These are phyloP conservation scores for Drosophila ochracea DNA, from an alignment of 2,888 invertebrate species.

Conservation along the genomic window DNA sequence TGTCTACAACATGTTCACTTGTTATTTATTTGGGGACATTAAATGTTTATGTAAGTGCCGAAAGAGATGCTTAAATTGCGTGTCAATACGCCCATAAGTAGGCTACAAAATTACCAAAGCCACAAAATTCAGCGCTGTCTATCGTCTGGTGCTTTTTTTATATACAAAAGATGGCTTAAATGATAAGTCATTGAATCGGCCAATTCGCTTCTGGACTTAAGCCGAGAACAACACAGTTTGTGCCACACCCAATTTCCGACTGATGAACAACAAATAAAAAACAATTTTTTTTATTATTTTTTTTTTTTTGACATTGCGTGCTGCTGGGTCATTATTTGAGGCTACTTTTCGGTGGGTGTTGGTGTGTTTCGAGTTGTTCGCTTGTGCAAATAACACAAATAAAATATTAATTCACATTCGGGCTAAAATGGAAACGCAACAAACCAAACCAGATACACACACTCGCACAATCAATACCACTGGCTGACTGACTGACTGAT, in stretches of 20 bases:
- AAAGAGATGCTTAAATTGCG: constrained; percentile 56
- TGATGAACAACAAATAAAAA: constrained; percentile 3
- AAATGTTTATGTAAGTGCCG: constrained; percentile 59
- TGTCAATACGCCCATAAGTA: constrained; percentile 51
- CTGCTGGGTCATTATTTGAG: constrained; percentile 63
- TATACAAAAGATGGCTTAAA: constrained; percentile 52
- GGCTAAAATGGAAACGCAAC: constrained; percentile 25
- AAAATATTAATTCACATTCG: constrained; percentile 68
- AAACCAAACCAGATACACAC: constrained; percentile 26
- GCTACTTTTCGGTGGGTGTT: constrained; percentile 23
- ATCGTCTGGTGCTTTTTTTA: neutral
- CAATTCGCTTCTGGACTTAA: constrained; percentile 35
- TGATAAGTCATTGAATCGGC: constrained; percentile 54
- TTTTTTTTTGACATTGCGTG: constrained; percentile 63
- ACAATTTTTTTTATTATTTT: neutral
- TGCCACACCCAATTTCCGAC: constrained; percentile 35
- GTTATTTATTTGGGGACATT: constrained; percentile 49
- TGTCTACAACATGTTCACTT: neutral
- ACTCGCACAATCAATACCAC: constrained; percentile 36
- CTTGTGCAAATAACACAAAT: constrained; percentile 61
- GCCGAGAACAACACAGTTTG: neutral
- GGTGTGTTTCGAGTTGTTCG: constrained; percentile 25
- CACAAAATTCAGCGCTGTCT: neutral
- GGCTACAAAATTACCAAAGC: constrained; percentile 23
- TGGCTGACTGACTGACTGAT: neutral